phyloP scores from a whole-genome alignment of 2,113 vertebrate genomes.

The Bufo bufo region DNA sequence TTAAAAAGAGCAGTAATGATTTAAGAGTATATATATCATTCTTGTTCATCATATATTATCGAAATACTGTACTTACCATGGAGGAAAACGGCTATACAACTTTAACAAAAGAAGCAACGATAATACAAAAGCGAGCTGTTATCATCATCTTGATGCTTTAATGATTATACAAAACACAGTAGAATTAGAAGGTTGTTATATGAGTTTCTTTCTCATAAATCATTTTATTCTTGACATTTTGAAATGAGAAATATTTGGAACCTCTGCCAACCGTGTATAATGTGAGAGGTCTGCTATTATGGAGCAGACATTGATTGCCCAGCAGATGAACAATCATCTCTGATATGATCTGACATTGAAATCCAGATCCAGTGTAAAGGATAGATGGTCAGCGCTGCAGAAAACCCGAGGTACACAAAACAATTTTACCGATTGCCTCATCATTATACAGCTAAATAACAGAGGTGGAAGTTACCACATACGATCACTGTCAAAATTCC shows the following conservation, averaged over 20 bases:
- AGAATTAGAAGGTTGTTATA: constrained; percentile 52
- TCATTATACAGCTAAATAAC: constrained; percentile 39
- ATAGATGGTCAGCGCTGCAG: constrained; percentile 20
- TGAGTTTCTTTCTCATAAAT: constrained; percentile 52
- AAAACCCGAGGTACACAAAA: constrained; percentile 20
- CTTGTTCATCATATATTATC: background rate
- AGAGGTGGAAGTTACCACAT: background rate
- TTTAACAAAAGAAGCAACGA: constrained; percentile 37
- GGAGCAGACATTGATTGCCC: constrained; percentile 57
- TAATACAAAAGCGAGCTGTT: constrained; percentile 32
- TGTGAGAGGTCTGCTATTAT: constrained; percentile 56
- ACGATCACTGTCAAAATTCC: constrained; percentile 21
- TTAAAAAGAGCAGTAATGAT: background rate
- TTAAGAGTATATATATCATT: constrained; percentile 26
- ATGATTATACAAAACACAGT: constrained; percentile 53
- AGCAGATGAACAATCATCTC: constrained; percentile 56
- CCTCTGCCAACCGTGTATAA: constrained; percentile 54
- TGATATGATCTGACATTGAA: constrained; percentile 59
- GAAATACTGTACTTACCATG: constrained; percentile 13
- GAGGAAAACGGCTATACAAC: constrained; percentile 40
- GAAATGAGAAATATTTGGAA: constrained; percentile 57
- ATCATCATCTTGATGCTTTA: constrained; percentile 54
- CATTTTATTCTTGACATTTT: constrained; percentile 59
- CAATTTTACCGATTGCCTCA: background rate
- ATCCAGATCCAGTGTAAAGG: constrained; percentile 49